Evolutionary conservation across 2,888 invertebrate species (phyloP).

Genomic region (Dione vanillae): DNA sequence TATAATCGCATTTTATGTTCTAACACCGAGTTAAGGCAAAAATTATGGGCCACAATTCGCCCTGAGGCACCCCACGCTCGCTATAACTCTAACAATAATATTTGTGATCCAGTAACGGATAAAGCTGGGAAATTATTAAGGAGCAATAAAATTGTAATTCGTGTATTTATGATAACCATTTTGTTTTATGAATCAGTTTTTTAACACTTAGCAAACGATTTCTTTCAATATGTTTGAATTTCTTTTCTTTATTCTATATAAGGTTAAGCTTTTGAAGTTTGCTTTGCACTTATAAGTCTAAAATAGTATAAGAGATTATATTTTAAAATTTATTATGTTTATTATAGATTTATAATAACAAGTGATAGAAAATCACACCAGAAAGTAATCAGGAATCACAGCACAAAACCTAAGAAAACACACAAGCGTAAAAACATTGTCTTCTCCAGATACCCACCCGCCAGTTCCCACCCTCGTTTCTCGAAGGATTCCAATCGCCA

Average conservation of each 20-base stretch:
- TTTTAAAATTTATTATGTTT: too few relatives aligned
- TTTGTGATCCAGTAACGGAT: constrained; percentile 71
- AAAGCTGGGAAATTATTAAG: constrained; percentile 69
- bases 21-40: constrained; percentile 82
- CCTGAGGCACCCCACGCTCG: constrained; percentile 76
- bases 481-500: constrained; percentile 62
- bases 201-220: background rate
- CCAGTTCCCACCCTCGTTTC: constrained; percentile 78
- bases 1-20: constrained; percentile 82
- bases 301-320: too few relatives aligned
- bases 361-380: background rate
- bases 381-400: background rate
- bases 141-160: constrained; percentile 50
- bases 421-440: constrained; percentile 43
- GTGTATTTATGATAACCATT: constrained; percentile 37
- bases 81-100: constrained; percentile 78
- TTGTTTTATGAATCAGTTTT: constrained; percentile 22
- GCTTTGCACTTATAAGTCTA: too few relatives aligned
- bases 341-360: too few relatives aligned
- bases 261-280: too few relatives aligned
- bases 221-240: too few relatives aligned
- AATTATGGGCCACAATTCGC: constrained; percentile 76
- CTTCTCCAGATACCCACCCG: constrained; percentile 75
- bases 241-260: too few relatives aligned
- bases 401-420: constrained; percentile 11